phyloP scores from a whole-genome alignment of 2,888 invertebrate genomes.

The Conomelus anceps region DNA sequence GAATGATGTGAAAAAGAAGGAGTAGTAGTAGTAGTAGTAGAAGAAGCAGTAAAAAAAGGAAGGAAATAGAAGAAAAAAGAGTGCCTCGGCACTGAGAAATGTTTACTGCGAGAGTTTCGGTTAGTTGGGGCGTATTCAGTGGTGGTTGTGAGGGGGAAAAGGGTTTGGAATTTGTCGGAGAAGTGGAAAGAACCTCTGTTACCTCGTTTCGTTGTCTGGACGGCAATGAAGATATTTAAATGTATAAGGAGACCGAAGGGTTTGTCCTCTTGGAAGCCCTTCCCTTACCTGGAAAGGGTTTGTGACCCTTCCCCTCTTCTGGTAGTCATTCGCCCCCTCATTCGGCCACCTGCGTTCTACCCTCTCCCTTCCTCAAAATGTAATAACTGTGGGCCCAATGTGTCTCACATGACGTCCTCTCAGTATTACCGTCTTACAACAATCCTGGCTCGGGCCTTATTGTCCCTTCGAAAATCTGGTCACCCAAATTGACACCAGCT shows the following conservation, averaged over 20 bases:
- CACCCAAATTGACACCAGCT: not conserved
- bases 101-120: not conserved
- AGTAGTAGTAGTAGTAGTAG: not conserved
- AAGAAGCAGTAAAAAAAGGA: not conserved
- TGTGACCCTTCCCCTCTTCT: not conserved
- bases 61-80: not conserved
- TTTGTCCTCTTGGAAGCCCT: not conserved
- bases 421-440: not conserved
- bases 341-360: not conserved
- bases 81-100: not conserved
- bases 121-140: not conserved
- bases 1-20: not conserved
- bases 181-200: not conserved
- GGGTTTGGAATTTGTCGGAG: not conserved
- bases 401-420: not conserved
- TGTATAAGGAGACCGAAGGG: conserved; percentile 7
- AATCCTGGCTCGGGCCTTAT: not conserved
- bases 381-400: not conserved
- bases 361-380: not conserved
- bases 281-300: not conserved
- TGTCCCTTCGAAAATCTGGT: not conserved
- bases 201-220: not conserved
- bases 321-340: not conserved
- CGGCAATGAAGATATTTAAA: conserved; percentile 12
- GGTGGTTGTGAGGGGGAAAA: not conserved